Evolutionary conservation across 2,888 invertebrate genomes (phyloP).

Genomic region (Blastobasis adustella): DNA sequence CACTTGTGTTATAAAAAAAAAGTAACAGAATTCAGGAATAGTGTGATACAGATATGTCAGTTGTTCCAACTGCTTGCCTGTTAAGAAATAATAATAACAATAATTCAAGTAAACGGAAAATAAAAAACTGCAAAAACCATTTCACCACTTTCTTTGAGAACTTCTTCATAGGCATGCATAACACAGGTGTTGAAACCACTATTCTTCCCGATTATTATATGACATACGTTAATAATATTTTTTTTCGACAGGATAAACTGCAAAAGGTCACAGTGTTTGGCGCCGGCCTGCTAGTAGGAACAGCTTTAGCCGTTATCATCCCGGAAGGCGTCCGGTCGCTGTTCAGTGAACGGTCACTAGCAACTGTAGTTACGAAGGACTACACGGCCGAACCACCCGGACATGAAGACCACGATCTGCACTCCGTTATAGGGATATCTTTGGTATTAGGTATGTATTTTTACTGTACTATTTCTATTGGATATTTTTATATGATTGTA

Average conservation of each 20-base stretch:
- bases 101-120: too few species aligned
- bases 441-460: slow-evolving; percentile 82
- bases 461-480: too few species aligned
- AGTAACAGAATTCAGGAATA: too few species aligned
- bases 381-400: slow-evolving; percentile 48
- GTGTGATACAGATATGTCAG: too few species aligned
- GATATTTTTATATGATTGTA: too few species aligned
- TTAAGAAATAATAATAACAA: too few species aligned
- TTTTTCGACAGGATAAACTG: slow-evolving; percentile 87
- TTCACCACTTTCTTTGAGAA: too few species aligned
- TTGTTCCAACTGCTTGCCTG: too few species aligned
- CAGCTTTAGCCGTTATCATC: slow-evolving; percentile 97
- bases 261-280: slow-evolving; percentile 96
- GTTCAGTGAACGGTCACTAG: slow-evolving; percentile 53
- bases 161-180: neutral
- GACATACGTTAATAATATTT: neutral
- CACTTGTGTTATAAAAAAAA: too few species aligned
- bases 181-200: neutral
- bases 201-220: neutral
- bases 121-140: too few species aligned
- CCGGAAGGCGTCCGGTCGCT: slow-evolving; percentile 97
- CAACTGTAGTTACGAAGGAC: slow-evolving; percentile 44
- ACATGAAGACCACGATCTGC: slow-evolving; percentile 73
- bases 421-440: slow-evolving; percentile 92
- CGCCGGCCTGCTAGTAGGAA: slow-evolving; percentile 97